Conservation (phyloP, 1,140 invertebrate genomes). For the Drosophila ambigua region DNA sequence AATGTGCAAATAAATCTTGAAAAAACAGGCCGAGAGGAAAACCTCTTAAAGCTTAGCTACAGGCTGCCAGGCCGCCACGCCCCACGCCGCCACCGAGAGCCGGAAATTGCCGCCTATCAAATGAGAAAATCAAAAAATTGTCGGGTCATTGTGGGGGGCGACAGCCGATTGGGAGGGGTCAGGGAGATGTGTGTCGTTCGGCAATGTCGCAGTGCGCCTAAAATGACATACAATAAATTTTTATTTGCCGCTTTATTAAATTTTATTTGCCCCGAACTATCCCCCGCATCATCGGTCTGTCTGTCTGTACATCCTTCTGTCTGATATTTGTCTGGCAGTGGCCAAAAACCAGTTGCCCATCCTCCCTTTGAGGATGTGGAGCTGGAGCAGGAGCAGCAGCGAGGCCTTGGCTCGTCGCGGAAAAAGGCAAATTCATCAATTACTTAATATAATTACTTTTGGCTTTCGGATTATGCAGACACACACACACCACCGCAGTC, state of each 20-base stretch:
- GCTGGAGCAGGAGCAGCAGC: not conserved
- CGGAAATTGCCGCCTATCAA: constrained; percentile 70
- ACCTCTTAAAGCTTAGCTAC: constrained; percentile 36
- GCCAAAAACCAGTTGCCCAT: constrained; percentile 13
- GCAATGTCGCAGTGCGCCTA: constrained; percentile 63
- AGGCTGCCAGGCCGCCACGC: not conserved
- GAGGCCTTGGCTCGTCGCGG: constrained; percentile 38
- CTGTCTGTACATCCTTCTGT: constrained; percentile 34
- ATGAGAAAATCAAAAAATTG: constrained; percentile 65
- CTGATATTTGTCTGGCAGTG: constrained; percentile 55
- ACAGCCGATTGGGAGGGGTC: not conserved
- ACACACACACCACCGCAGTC: constrained; percentile 35
- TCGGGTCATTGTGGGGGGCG: constrained; percentile 53
- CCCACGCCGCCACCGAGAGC: constrained; percentile 3
- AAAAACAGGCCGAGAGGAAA: not conserved
- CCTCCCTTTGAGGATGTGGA: not conserved
- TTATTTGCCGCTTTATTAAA: constrained; percentile 79
- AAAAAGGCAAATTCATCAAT: constrained; percentile 82
- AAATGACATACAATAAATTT: constrained; percentile 81
- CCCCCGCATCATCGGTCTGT: constrained; percentile 22
- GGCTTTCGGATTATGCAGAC: constrained; percentile 81
- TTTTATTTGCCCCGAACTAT: constrained; percentile 61
- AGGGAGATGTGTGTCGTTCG: constrained; percentile 4
- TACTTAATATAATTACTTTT: constrained; percentile 83
- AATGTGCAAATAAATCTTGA: constrained; percentile 66